Evolutionary conservation across 2,113 vertebrate genomes (phyloP).

Genomic region (Cardinalis cardinalis): DNA sequence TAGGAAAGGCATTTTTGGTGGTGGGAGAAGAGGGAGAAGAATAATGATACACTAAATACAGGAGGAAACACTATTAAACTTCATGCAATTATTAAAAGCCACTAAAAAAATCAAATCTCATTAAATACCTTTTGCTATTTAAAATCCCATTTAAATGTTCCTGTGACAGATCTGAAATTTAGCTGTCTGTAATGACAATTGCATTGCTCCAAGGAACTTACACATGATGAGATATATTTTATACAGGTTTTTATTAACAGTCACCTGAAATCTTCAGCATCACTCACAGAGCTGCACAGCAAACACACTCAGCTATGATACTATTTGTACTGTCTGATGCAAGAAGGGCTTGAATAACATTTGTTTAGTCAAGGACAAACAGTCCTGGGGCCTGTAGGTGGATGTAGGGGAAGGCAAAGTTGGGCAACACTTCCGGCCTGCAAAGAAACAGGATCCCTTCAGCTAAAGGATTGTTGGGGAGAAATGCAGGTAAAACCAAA

Average conservation of each 20-base stretch:
- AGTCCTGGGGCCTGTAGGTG: neutral
- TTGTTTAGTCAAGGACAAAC: neutral
- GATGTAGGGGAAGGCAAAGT: neutral
- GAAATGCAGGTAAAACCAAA: neutral
- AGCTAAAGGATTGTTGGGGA: neutral
- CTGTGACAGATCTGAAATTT: neutral
- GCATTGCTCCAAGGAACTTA: neutral
- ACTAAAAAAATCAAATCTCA: neutral
- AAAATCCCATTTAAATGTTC: neutral
- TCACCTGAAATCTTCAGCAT: neutral
- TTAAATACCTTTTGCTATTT: slow-evolving; percentile 21
- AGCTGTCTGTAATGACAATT: neutral
- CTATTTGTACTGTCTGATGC: neutral
- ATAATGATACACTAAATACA: neutral
- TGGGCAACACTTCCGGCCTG: neutral
- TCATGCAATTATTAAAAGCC: neutral
- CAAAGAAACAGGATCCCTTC: neutral
- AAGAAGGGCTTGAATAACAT: neutral
- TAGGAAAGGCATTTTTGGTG: neutral
- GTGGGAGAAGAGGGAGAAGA: neutral
- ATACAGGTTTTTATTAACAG: neutral
- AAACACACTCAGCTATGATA: neutral
- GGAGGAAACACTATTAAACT: neutral
- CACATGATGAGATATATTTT: neutral
- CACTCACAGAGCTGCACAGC: neutral